These are phyloP conservation scores for Lycocerus yunnanus DNA, from an alignment of 2,888 invertebrate species.

Conservation along the genomic window DNA sequence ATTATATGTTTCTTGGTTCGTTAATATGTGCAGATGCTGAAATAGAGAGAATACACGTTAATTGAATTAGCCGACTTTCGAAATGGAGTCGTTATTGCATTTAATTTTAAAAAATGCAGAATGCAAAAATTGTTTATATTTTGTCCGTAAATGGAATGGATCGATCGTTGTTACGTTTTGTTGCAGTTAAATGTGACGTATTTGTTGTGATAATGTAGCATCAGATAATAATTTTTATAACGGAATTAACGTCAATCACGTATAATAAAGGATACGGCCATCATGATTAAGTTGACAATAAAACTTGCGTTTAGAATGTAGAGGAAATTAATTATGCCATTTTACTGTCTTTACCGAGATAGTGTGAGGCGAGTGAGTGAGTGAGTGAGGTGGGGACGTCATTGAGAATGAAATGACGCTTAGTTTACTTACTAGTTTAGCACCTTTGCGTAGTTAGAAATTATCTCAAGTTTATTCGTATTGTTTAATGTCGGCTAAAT, in stretches of 20 bases:
- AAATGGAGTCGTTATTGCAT: not conserved
- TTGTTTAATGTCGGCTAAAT: not conserved
- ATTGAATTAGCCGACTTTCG: not conserved
- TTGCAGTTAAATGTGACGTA: not conserved
- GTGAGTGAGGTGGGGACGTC: conserved; percentile 16
- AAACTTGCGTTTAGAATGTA: conserved; percentile 1
- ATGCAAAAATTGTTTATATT: not conserved
- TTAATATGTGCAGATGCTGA: not conserved
- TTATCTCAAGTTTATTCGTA: not conserved
- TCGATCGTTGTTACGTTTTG: not conserved
- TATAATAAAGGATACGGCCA: conserved; percentile 5
- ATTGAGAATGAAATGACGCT: conserved; percentile 25
- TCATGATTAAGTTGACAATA: not conserved
- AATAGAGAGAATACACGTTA: not conserved
- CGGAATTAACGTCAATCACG: conserved; percentile 11
- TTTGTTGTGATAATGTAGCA: not conserved
- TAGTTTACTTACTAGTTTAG: conserved; percentile 19
- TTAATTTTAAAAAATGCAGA: not conserved
- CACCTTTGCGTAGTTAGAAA: conserved; percentile 7
- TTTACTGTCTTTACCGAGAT: not conserved
- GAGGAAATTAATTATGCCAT: conserved; percentile 12
- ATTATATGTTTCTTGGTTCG: not conserved
- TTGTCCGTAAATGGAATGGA: not conserved
- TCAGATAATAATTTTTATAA: not conserved
- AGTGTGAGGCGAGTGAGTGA: not conserved